phyloP scores from a whole-genome alignment of 1,140 invertebrate species.

The Zaprionus ghesquierei region DNA sequence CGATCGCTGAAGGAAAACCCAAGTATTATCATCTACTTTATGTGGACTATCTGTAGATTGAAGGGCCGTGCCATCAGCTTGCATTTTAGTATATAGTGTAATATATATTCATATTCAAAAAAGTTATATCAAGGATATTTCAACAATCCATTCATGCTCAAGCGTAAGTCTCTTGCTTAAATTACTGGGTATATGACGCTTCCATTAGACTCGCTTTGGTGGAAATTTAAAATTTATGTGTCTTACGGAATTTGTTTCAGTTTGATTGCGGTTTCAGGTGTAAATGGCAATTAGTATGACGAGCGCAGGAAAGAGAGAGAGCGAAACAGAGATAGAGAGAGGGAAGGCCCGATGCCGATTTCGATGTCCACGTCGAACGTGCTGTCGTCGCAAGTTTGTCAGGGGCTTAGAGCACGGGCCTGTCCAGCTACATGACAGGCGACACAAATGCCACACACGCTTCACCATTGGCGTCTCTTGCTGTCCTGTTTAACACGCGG shows the following conservation, averaged over 20 bases:
- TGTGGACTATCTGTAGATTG: background rate
- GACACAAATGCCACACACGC: slow-evolving; percentile 71
- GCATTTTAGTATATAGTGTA: too few species aligned
- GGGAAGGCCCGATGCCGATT: background rate
- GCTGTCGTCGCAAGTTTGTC: slow-evolving; percentile 60
- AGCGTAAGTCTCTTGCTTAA: background rate
- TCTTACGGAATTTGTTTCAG: slow-evolving; percentile 45
- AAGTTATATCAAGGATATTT: background rate
- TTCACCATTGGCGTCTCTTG: slow-evolving; percentile 40
- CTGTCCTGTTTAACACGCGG: slow-evolving; percentile 42
- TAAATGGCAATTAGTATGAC: slow-evolving; percentile 70
- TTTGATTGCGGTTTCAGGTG: slow-evolving; percentile 67
- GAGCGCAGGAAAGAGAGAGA: slow-evolving; percentile 13
- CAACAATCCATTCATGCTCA: background rate
- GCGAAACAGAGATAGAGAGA: background rate
- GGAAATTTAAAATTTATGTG: slow-evolving; percentile 10
- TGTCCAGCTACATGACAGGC: slow-evolving; percentile 60
- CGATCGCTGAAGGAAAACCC: background rate
- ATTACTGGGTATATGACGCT: slow-evolving; percentile 14
- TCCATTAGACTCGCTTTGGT: background rate
- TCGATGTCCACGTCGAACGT: background rate
- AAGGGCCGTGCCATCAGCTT: background rate
- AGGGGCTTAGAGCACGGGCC: slow-evolving; percentile 48
- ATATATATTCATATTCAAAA: background rate
- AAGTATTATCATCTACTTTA: background rate